Evolutionary conservation across 2,888 invertebrate species (phyloP).

Genomic region (Ophraella communa): DNA sequence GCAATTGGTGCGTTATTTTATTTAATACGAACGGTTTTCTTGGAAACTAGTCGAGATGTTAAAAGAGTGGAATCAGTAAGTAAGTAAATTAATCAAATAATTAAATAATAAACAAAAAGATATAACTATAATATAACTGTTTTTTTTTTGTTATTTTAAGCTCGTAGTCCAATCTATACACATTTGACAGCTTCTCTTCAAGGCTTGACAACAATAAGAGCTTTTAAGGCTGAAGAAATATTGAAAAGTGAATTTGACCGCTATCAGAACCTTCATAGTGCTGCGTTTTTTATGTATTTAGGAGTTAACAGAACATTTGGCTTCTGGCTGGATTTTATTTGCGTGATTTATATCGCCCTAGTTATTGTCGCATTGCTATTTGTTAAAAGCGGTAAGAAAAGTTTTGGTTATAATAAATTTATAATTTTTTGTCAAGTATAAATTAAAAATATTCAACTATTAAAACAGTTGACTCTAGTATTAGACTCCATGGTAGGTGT

Average conservation of each 20-base stretch:
- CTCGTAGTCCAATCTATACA: slow-evolving; percentile 78
- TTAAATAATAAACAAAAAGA: not conserved
- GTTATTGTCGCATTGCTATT: slow-evolving; percentile 71
- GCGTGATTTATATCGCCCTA: slow-evolving; percentile 68
- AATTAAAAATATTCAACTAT: too few species aligned
- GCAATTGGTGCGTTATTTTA: slow-evolving; percentile 72
- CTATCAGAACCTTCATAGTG: slow-evolving; percentile 71
- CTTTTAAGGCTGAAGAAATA: slow-evolving; percentile 69
- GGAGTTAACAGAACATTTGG: slow-evolving; percentile 72
- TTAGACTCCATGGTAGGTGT: too few species aligned
- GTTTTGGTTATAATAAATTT: too few species aligned
- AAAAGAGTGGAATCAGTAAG: slow-evolving; percentile 74
- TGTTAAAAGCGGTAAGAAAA: slow-evolving; percentile 62
- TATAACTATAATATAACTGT: too few species aligned
- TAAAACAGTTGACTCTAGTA: too few species aligned
- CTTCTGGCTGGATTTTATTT: slow-evolving; percentile 72
- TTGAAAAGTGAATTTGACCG: slow-evolving; percentile 69
- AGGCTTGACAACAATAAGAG: slow-evolving; percentile 78
- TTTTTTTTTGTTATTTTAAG: slow-evolving; percentile 58
- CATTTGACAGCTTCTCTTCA: slow-evolving; percentile 77
- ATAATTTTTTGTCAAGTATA: too few species aligned
- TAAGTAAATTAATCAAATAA: slow-evolving; percentile 62
- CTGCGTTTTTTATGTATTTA: slow-evolving; percentile 74
- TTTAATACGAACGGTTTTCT: slow-evolving; percentile 71
- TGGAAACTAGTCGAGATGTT: slow-evolving; percentile 76